Percentiles rank a stretch among this genome's conserved stretches.
Evolutionary conservation across 2,797 vertebrate genomes (phyloP).

Genomic region (Characodon lateralis): DNA sequence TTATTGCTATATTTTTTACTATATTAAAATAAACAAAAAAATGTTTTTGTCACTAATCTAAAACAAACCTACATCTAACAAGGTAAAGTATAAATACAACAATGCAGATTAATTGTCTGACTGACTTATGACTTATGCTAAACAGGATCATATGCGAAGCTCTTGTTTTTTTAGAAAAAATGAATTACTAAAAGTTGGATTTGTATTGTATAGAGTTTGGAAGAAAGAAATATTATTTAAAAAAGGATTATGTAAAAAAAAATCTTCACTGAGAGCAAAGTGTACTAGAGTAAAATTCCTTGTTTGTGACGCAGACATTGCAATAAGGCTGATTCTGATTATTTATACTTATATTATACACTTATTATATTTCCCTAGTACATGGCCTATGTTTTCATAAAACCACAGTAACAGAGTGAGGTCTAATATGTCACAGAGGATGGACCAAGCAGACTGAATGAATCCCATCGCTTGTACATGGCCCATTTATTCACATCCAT

Average conservation of each 20-base stretch:
- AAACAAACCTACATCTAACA: too few relatives aligned
- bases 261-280: too few relatives aligned
- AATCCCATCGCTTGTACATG: slow-evolving; percentile 54
- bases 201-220: not conserved
- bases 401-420: slow-evolving; percentile 47
- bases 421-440: slow-evolving; percentile 53
- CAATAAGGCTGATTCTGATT: too few relatives aligned
- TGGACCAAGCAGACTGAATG: slow-evolving; percentile 29
- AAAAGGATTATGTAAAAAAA: too few relatives aligned
- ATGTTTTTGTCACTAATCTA: too few relatives aligned
- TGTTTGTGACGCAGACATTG: too few relatives aligned
- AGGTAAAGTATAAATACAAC: not conserved
- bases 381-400: slow-evolving; percentile 56
- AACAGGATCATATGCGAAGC: not conserved
- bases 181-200: not conserved
- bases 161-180: not conserved
- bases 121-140: not conserved
- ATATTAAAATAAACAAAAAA: too few relatives aligned
- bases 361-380: slow-evolving; percentile 16
- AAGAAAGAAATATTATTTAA: not conserved
- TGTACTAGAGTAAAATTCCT: too few relatives aligned
- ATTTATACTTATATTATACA: too few relatives aligned
- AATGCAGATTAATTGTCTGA: not conserved
- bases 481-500: slow-evolving; percentile 66
- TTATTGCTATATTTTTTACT: too few relatives aligned